A percentile compares a stretch with the other conserved stretches of the same genome.
Conservation (phyloP, 2,888 invertebrate species). For the Agrotis puta region DNA sequence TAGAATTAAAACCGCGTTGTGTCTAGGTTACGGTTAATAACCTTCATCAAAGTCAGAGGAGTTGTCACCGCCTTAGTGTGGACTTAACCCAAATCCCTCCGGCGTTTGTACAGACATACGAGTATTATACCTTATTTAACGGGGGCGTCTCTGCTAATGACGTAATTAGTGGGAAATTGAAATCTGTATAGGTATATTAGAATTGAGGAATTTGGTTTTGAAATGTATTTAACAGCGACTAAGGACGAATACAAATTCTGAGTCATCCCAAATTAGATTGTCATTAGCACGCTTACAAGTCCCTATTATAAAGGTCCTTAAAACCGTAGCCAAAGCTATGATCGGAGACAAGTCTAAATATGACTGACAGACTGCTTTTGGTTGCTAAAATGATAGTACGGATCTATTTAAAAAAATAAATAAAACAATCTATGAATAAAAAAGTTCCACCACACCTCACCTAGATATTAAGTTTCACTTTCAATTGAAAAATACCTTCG, state of each 20-base stretch:
- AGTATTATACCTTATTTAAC: slow-evolving; percentile 37
- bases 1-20: background rate
- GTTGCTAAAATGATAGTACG: background rate
- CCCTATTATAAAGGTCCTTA: background rate
- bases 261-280: background rate
- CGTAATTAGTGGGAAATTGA: slow-evolving; percentile 40
- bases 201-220: slow-evolving; percentile 3
- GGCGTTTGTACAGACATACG: slow-evolving; percentile 39
- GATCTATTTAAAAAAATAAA: background rate
- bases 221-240: background rate
- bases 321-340: background rate
- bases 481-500: background rate
- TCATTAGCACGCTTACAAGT: background rate
- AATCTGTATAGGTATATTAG: slow-evolving; percentile 11
- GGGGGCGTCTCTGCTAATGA: slow-evolving; percentile 36
- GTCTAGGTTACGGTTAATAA: slow-evolving; percentile 33
- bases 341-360: background rate
- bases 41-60: slow-evolving; percentile 39
- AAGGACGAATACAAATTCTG: background rate
- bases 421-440: background rate
- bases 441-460: background rate
- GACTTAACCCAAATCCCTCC: slow-evolving; percentile 50
- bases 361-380: background rate
- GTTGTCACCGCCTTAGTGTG: slow-evolving; percentile 44
- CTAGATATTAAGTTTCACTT: background rate